Evolutionary conservation across 2,113 vertebrate species (phyloP).

Genomic region (Rynchops niger): DNA sequence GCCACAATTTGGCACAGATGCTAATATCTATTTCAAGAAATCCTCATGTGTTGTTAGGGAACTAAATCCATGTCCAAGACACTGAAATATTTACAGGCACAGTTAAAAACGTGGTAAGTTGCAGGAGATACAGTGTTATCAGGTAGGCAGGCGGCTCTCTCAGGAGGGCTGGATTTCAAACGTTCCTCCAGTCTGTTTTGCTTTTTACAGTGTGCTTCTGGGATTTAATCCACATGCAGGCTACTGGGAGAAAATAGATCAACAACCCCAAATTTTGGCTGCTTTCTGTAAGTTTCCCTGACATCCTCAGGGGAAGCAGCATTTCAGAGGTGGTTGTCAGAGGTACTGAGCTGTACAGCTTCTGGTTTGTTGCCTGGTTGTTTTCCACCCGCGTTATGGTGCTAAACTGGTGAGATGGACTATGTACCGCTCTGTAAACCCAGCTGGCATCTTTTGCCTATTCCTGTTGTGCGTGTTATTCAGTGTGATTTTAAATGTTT

Average conservation of each 20-base stretch:
- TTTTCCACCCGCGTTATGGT: not conserved
- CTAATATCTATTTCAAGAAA: not conserved
- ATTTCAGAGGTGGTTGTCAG: not conserved
- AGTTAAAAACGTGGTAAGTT: not conserved
- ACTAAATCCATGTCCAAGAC: not conserved
- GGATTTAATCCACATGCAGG: not conserved
- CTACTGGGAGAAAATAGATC: not conserved
- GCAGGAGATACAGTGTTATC: not conserved
- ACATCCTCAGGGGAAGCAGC: not conserved
- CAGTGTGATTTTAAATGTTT: not conserved
- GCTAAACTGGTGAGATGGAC: not conserved
- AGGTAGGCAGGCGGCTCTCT: not conserved
- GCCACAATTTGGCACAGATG: not conserved
- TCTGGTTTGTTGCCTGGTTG: not conserved
- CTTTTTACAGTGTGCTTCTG: not conserved
- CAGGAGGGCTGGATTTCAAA: not conserved
- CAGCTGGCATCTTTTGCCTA: not conserved
- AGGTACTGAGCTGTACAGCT: not conserved
- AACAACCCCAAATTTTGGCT: not conserved
- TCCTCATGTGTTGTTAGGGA: not conserved
- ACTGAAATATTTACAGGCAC: not conserved
- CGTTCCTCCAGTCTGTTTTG: not conserved
- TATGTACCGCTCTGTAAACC: not conserved
- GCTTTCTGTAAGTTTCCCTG: not conserved
- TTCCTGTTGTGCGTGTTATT: not conserved